Percentiles rank a stretch among this genome's conserved stretches.
Conservation (phyloP, 1,140 invertebrate species). For the Macrosteles quadrilineatus region DNA sequence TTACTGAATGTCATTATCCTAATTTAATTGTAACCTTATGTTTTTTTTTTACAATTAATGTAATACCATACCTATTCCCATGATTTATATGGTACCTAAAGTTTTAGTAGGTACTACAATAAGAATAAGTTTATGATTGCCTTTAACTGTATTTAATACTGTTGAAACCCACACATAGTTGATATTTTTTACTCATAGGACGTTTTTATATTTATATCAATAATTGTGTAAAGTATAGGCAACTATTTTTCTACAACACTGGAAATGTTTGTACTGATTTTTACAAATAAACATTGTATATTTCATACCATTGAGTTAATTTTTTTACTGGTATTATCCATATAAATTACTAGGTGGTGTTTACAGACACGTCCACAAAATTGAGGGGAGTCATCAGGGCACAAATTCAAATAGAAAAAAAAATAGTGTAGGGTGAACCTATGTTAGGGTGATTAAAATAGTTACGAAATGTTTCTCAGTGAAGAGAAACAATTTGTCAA, state of each 20-base stretch:
- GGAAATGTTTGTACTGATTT: constrained; percentile 27
- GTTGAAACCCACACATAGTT: not conserved
- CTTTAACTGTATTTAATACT: constrained; percentile 12
- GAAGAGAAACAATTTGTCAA: no score
- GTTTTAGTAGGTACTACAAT: not conserved
- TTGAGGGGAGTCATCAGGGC: no score
- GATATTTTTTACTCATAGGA: constrained; percentile 15
- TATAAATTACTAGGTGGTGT: no score
- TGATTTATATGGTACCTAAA: not conserved
- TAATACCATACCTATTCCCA: not conserved
- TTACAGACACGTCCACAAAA: no score
- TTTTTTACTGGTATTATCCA: no score
- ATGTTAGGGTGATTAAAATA: no score
- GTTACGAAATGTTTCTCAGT: no score
- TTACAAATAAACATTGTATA: constrained; percentile 28
- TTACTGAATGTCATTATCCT: no score
- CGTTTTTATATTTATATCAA: constrained; percentile 22
- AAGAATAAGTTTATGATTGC: constrained; percentile 12
- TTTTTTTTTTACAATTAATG: not conserved
- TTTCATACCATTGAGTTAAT: not conserved
- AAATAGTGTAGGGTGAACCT: no score
- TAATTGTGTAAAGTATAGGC: not conserved
- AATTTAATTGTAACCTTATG: no score
- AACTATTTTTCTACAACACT: constrained; percentile 23
- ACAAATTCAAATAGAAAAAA: no score